A percentile compares a stretch with the other conserved stretches of the same genome.
Evolutionary conservation across 2,888 invertebrate species (phyloP).

Genomic region (Nymphalis urticae): DNA sequence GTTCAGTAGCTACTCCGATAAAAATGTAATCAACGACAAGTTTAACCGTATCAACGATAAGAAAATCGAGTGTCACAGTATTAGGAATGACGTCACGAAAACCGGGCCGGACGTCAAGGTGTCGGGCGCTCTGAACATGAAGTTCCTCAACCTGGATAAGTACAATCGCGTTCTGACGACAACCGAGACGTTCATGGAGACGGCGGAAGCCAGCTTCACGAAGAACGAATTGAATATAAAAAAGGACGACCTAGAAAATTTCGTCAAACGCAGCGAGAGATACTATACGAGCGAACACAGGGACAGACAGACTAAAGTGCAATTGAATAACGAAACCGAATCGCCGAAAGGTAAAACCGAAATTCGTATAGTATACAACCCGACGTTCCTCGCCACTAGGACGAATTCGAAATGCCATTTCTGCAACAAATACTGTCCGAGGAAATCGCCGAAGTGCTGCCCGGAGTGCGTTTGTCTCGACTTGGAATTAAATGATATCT

Average conservation of each 20-base stretch:
- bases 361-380: constrained; percentile 74
- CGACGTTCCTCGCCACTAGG: constrained; percentile 63
- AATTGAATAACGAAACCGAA: constrained; percentile 50
- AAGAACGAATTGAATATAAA: constrained; percentile 60
- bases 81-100: constrained; percentile 68
- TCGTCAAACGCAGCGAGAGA: constrained; percentile 74
- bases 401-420: constrained; percentile 54
- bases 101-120: constrained; percentile 68
- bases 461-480: constrained; percentile 65
- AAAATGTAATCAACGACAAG: constrained; percentile 65
- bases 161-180: constrained; percentile 72
- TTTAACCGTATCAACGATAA: constrained; percentile 62
- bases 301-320: constrained; percentile 60
- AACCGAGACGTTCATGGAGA: constrained; percentile 68
- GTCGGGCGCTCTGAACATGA: constrained; percentile 69
- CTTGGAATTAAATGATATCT: constrained; percentile 58
- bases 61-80: constrained; percentile 74
- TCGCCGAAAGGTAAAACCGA: constrained; percentile 62
- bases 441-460: constrained; percentile 67
- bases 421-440: constrained; percentile 63
- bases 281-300: constrained; percentile 66
- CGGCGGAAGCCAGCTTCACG: constrained; percentile 67
- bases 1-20: constrained; percentile 47
- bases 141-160: constrained; percentile 66
- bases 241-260: constrained; percentile 67